Evolutionary conservation across 2,888 invertebrate species (phyloP).

Genomic region (Merodon equestris): DNA sequence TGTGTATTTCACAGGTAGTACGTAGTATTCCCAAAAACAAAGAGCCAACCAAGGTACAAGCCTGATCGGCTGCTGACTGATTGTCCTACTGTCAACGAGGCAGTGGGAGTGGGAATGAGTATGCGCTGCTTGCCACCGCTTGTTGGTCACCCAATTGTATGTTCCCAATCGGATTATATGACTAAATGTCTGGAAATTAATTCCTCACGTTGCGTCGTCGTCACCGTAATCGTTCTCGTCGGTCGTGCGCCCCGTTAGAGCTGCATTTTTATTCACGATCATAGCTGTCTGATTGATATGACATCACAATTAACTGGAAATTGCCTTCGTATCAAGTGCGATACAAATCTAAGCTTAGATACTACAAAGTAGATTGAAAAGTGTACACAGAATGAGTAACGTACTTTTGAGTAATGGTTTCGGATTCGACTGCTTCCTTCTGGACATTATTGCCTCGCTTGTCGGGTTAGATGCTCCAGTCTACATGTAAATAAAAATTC

Average conservation of each 20-base stretch:
- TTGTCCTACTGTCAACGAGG: conserved; percentile 14
- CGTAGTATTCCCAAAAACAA: conserved; percentile 2
- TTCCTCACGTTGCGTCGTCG: neutral
- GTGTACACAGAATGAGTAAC: conserved; percentile 76
- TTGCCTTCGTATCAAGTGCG: conserved; percentile 26
- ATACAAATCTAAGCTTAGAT: conserved; percentile 1
- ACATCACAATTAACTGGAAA: conserved; percentile 60
- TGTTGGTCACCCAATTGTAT: conserved; percentile 14
- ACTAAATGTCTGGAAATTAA: conserved; percentile 22
- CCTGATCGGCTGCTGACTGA: conserved; percentile 13
- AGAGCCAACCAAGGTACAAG: neutral
- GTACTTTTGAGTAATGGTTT: conserved; percentile 95
- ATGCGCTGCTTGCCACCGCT: too few species aligned
- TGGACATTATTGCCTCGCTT: conserved; percentile 84
- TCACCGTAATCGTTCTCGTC: too few species aligned
- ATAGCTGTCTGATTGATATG: conserved; percentile 60
- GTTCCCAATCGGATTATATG: conserved; percentile 2
- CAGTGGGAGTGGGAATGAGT: conserved; percentile 20
- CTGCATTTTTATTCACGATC: conserved; percentile 53
- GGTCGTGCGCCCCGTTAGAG: conserved; percentile 24
- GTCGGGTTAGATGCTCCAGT: conserved; percentile 70
- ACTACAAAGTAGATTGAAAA: neutral
- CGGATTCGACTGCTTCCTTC: conserved; percentile 97
- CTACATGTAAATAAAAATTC: conserved; percentile 68
- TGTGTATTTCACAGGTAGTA: neutral